Percentiles rank a stretch among this genome's conserved stretches.
Evolutionary conservation across 2,113 vertebrate genomes (phyloP).

Genomic region (Anguilla rostrata): DNA sequence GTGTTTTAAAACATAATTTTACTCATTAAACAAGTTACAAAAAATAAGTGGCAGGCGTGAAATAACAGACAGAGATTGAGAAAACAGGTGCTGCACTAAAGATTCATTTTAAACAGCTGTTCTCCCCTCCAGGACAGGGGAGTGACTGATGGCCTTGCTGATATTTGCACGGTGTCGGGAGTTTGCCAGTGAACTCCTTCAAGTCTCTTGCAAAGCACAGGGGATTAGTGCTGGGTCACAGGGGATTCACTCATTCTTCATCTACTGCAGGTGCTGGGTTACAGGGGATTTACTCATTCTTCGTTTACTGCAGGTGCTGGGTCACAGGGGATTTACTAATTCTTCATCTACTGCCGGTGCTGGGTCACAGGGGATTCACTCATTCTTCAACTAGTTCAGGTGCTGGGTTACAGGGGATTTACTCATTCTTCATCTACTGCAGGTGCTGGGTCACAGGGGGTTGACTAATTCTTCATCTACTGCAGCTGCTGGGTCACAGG

Average conservation of each 20-base stretch:
- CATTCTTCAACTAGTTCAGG: no score
- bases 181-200: neutral
- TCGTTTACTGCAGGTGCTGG: neutral
- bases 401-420: no score
- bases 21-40: neutral
- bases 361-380: no score
- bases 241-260: no score
- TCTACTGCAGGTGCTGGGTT: no score
- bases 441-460: no score
- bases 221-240: neutral
- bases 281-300: neutral
- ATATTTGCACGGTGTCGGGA: neutral
- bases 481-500: no score
- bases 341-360: no score
- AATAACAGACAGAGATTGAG: neutral
- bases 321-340: no score
- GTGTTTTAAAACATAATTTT: neutral
- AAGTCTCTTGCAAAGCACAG: neutral
- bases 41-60: neutral
- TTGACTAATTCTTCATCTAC: no score
- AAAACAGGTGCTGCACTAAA: neutral
- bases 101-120: neutral
- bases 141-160: neutral
- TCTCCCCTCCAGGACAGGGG: neutral
- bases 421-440: neutral